Evolutionary conservation across 2,888 invertebrate genomes (phyloP), one percentile per base, ranked within the genome.

Genomic region (Ormyrus rosae): DNA sequence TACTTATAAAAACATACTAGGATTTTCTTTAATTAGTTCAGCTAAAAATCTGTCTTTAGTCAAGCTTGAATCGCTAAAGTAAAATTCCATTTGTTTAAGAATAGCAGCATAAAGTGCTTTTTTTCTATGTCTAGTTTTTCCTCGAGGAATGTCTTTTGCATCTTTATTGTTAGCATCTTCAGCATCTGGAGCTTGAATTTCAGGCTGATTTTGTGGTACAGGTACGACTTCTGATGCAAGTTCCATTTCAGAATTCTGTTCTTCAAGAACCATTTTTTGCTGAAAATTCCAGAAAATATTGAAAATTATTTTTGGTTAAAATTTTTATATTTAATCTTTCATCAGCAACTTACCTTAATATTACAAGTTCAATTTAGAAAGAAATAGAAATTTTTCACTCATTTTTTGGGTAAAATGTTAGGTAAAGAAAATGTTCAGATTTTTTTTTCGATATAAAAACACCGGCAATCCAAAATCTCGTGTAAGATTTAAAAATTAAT

Each of bases 21-120:
- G 94, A 89, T 95, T 93, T 82, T 93, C 92, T 74, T 94, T 92
- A 0, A 97, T 92, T 19, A 96, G 91, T 81, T 95, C 93, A 34
- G 93, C 93, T 79, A 98, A 91, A 90, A 95, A 98, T 75, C 97
- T 93, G 89, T 98, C 98, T 91, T 97, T 98, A n/a, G 94, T 93
- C 64, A 98, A 92, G 91, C 98, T 98, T 0, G 98, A 95, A 91
- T 98, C 96, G 85, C 98, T 95, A 87, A 98, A 98, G 90, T 98
- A 99, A 91, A 98, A 98, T 90, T 98, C 98, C 96, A 99, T 97
- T 93, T 97, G 96, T 83, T 95, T 93, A 45, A 94, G 91, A 82
- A 97, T 95, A 9, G 93, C 92, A 83, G 94, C 94, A 84, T 95
- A 95, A 0, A 96, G 89, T 82, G 94, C 94, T 86, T 95, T 95